Base-by-base conservation (phyloP, 2,888 invertebrate species). In the Erpobdella octoculata region DNA sequence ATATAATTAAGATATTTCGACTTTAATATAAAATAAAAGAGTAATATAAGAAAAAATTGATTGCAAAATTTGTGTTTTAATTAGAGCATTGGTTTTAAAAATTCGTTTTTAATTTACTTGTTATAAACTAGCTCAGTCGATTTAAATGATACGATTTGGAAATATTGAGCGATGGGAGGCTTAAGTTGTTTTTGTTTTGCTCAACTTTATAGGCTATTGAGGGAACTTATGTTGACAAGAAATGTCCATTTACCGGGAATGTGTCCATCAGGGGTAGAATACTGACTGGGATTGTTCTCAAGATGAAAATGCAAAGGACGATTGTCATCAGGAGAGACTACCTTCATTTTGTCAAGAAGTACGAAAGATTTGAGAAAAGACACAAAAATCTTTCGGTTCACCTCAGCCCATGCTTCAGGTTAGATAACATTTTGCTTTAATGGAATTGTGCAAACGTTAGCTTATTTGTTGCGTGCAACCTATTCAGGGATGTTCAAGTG, bases 321-420 rank as follows among this genome's bases (percentile, higher is more conserved):
- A 95, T 97, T 78, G 96, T 98, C 74, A 93, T 99, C 82, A 88
- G 98, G 70, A 88, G 98, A 77, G 97, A 99, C 86, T 99, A 97
- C 84, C 88, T 98, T 74, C 98, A 99, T 84, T 99, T 94, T 84
- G 90, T 98, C 76, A 88, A 90, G 78, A 98, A 98, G 85, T 99
- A 99, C 87, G 96, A 94, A 85, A 88, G 98, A 83, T 98, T 97
- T 83, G 98, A 98, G 86, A 98, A 98, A 85, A 88, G 98, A 79
- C 98, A 99, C 87, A 90, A 91, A 81, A 98, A 98, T 84, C 93
- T 98, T 91, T 93, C 96, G 77, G 98, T 96, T 0, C 98, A 98
- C 86, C 87, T 95, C 76, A 96, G 96, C 68, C 98, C 98, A 41
- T 92, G 92, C 84, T 98, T 98, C 88, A 91, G 96, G 96, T 96